Percentiles rank a stretch among this genome's conserved stretches.
Evolutionary conservation across 2,113 vertebrate species (phyloP).

Genomic region (Sebastes schlegelii): DNA sequence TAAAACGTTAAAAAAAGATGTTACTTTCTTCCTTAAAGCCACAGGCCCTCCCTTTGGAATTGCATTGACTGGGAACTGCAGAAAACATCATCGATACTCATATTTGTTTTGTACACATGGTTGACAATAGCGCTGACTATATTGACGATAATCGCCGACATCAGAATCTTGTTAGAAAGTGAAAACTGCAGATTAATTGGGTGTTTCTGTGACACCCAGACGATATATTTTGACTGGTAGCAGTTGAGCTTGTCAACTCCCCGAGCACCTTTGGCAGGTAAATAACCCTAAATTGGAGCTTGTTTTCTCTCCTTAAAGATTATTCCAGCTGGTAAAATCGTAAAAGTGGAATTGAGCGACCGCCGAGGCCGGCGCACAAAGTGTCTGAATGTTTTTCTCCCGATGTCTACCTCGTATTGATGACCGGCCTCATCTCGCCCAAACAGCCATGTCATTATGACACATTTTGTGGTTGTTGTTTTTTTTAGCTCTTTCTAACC

Average conservation of each 20-base stretch:
- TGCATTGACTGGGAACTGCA: neutral
- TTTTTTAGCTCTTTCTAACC: neutral
- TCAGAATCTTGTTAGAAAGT: neutral
- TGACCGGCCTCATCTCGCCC: slow-evolving; percentile 8
- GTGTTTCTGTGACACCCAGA: slow-evolving; percentile 8
- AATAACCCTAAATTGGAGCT: slow-evolving; percentile 31
- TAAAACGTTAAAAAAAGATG: too few relatives aligned
- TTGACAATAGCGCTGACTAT: neutral
- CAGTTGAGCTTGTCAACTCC: slow-evolving; percentile 13
- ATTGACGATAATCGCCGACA: neutral
- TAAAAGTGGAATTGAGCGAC: slow-evolving; percentile 15
- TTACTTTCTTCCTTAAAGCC: neutral
- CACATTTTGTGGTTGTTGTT: neutral
- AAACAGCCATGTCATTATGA: neutral
- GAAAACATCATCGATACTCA: neutral
- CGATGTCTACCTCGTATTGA: neutral
- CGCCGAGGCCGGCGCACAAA: neutral
- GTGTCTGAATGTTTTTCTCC: slow-evolving; percentile 19
- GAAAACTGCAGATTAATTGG: neutral
- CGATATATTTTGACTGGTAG: neutral
- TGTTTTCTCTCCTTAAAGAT: slow-evolving; percentile 15
- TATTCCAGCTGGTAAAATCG: slow-evolving; percentile 11
- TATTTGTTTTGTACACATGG: neutral
- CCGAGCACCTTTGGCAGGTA: neutral
- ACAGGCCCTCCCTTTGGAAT: neutral